Base-by-base conservation (phyloP, 1,140 invertebrate genomes). In the Drosophila paulistorum region DNA sequence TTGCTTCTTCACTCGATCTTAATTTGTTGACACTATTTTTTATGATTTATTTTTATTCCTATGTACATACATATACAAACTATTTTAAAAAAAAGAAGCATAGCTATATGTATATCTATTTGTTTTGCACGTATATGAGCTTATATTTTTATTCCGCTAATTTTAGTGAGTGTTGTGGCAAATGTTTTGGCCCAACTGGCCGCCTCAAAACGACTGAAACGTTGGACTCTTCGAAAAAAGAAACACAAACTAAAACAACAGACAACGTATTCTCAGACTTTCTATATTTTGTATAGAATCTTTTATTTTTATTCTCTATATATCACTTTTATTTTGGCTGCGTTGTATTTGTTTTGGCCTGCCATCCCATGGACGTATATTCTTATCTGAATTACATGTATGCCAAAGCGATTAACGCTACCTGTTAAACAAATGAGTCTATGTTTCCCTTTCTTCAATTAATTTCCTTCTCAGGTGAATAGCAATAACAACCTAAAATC, bases 171-270 rank as follows among this genome's bases (percentile, higher is more conserved):
- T 65, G 55, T 68, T 62, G 68, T 63, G 48, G 42, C 58, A 64
- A 76, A 58, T 76, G 75, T 68, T 68, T 82, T 79, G 71, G 51
- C 81, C 77, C 68, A 75, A 69, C 63, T 76, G 68, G 65, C 45
- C 77, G 73, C 74, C 68, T 63, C 81, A 74, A 82, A 71, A 66
- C 71, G 83, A 85, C 82, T 85, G 71, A 76, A 76, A 37, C 20
- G 70, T 57, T 69, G 68, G 74, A 60, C 75, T 85, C 82, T 82
- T 82, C 55, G 66, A 82, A 79, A 75, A 85, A 87, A 30, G 23
- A 26, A 3, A 26, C 23, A 26, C 23, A 26, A 26, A 26, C 23
- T 26, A 26, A 26, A 30, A 30, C 30, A 30, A 30, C 30, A 30
- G 45, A 51, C 14, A 51, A 35, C 66, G 68, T 63, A 84, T 81